Percentiles rank a stretch among this genome's conserved stretches.
Conservation (phyloP, 2,113 vertebrate genomes). For the Agelaius tricolor region DNA sequence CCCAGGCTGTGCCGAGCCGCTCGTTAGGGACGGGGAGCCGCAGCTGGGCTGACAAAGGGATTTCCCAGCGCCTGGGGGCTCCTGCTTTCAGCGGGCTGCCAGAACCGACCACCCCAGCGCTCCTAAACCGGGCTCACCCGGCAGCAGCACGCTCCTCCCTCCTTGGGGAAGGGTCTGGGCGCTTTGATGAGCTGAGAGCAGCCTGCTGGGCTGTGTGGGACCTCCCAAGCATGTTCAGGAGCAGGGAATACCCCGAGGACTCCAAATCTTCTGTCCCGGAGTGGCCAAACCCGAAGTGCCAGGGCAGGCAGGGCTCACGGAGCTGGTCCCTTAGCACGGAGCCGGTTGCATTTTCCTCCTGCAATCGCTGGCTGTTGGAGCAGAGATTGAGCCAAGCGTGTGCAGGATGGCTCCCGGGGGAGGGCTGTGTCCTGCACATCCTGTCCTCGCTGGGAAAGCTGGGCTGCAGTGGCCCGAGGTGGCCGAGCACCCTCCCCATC, state of each 20-base stretch:
- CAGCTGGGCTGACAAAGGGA: conserved; percentile 34
- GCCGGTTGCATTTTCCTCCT: not conserved
- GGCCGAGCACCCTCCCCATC: not conserved
- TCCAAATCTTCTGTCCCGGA: fast-evolving
- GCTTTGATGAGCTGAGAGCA: not conserved
- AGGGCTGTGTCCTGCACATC: not conserved
- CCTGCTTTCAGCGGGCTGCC: not conserved
- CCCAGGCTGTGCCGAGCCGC: not conserved
- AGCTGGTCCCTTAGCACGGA: not conserved
- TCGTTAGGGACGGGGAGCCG: not conserved
- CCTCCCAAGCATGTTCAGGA: not conserved
- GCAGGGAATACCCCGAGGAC: fast-evolving
- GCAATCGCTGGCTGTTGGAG: not conserved
- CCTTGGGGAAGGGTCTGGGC: not conserved
- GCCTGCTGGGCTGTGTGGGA: fast-evolving
- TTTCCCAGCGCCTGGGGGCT: not conserved
- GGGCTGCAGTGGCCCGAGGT: not conserved
- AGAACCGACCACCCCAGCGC: fast-evolving
- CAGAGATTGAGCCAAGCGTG: not conserved
- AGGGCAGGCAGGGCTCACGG: not conserved
- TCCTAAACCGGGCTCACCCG: fast-evolving
- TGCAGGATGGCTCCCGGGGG: not conserved
- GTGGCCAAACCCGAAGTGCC: fast-evolving
- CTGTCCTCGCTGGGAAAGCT: not conserved
- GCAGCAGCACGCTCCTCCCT: not conserved